Conservation (phyloP, 2,888 invertebrate species). For the Odontocolon sp. region DNA sequence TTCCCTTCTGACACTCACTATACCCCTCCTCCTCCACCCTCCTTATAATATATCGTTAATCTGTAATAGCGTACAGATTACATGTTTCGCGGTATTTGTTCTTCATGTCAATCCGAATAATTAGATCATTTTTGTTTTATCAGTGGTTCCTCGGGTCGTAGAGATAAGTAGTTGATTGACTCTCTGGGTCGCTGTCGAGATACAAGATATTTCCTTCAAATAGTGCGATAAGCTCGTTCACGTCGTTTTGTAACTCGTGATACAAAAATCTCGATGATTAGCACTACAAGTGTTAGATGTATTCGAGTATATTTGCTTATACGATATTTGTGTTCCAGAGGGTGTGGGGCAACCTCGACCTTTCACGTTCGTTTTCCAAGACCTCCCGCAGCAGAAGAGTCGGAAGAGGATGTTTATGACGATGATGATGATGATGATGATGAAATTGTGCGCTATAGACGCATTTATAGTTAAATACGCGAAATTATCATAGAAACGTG, state of each 20-base stretch:
- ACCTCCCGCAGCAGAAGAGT: background rate
- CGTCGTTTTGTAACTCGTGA: slow-evolving; percentile 16
- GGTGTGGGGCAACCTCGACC: slow-evolving; percentile 15
- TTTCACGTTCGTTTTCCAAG: slow-evolving; percentile 9
- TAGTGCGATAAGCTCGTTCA: slow-evolving; percentile 19
- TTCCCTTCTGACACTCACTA: too few relatives aligned
- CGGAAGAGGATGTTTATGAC: background rate
- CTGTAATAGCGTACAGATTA: background rate
- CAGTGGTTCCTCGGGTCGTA: slow-evolving; percentile 36
- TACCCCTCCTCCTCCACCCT: too few relatives aligned
- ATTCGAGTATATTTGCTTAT: background rate
- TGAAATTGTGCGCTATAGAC: background rate
- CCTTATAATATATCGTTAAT: too few relatives aligned
- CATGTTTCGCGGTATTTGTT: slow-evolving; percentile 1
- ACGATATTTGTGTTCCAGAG: slow-evolving; percentile 11
- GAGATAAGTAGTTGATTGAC: slow-evolving; percentile 7
- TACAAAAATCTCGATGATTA: too few relatives aligned
- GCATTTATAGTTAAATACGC: background rate
- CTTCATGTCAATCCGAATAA: slow-evolving; percentile 1
- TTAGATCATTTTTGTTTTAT: slow-evolving; percentile 24
- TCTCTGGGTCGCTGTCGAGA: slow-evolving; percentile 8
- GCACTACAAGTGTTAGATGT: too few relatives aligned
- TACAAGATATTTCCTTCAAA: slow-evolving; percentile 43
- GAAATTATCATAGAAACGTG: background rate
- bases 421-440: background rate